Conservation (phyloP, 2,113 vertebrate genomes). For the Ranitomeya variabilis region DNA sequence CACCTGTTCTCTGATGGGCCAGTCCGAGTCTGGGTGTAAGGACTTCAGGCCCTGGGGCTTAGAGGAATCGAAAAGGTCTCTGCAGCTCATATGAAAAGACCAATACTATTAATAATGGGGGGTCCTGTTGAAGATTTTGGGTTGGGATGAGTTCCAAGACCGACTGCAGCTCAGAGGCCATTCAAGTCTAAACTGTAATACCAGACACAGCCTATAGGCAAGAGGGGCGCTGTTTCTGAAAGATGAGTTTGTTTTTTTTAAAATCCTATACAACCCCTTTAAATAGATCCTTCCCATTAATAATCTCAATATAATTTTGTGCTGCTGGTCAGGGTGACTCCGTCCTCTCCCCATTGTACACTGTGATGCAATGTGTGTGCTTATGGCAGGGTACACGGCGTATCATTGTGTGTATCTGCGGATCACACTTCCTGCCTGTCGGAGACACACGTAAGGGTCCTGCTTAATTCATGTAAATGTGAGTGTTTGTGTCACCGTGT, state of each 20-base stretch:
- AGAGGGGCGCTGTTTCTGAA: not conserved
- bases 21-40: no score
- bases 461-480: not conserved
- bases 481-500: not conserved
- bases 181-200: not conserved
- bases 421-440: constrained; percentile 16
- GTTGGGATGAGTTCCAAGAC: no score
- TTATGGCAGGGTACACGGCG: not conserved
- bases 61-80: no score
- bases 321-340: no score
- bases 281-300: no score
- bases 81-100: no score
- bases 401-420: not conserved
- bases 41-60: no score
- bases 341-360: not conserved
- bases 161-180: no score
- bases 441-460: constrained; percentile 5
- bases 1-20: no score
- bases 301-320: not conserved
- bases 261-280: not conserved
- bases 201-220: not conserved
- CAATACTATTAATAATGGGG: no score
- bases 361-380: not conserved
- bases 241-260: not conserved
- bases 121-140: no score